Evolutionary conservation across 2,113 vertebrate species (phyloP).

Genomic region (Eudyptes chrysolophus): DNA sequence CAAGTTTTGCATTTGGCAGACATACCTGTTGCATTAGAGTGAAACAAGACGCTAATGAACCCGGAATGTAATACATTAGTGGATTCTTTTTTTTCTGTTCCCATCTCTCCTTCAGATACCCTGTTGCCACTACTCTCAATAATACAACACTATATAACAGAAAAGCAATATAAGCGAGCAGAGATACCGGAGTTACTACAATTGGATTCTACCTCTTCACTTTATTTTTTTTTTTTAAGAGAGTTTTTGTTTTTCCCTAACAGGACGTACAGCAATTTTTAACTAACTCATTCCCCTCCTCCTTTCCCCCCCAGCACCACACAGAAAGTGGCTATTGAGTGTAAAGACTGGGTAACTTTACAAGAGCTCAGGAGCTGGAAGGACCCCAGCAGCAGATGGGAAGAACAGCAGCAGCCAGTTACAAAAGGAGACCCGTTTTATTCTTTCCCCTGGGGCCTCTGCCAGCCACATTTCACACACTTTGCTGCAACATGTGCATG

Average conservation of each 20-base stretch:
- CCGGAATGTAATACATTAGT: conserved; percentile 10
- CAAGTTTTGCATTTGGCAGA: conserved; percentile 31
- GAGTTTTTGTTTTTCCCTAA: neutral
- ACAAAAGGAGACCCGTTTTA: neutral
- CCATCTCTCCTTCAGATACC: conserved; percentile 39
- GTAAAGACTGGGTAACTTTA: neutral
- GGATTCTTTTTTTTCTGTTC: neutral
- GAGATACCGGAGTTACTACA: conserved; percentile 1
- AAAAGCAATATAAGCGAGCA: conserved; percentile 43
- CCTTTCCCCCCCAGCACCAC: neutral
- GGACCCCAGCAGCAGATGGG: neutral
- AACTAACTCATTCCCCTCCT: neutral
- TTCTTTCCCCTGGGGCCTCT: neutral
- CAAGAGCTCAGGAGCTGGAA: neutral
- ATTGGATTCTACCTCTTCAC: neutral
- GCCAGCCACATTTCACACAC: neutral
- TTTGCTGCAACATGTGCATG: neutral
- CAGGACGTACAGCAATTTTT: neutral
- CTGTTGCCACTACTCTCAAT: conserved; percentile 10
- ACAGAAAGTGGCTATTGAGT: neutral
- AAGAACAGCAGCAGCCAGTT: neutral
- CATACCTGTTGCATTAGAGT: conserved; percentile 15
- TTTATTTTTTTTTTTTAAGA: neutral
- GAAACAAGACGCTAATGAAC: conserved; percentile 1
- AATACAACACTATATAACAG: neutral